Evolutionary conservation across 2,113 vertebrate species (phyloP), one percentile per base, ranked within the genome.

Genomic region (Arizona elegans): DNA sequence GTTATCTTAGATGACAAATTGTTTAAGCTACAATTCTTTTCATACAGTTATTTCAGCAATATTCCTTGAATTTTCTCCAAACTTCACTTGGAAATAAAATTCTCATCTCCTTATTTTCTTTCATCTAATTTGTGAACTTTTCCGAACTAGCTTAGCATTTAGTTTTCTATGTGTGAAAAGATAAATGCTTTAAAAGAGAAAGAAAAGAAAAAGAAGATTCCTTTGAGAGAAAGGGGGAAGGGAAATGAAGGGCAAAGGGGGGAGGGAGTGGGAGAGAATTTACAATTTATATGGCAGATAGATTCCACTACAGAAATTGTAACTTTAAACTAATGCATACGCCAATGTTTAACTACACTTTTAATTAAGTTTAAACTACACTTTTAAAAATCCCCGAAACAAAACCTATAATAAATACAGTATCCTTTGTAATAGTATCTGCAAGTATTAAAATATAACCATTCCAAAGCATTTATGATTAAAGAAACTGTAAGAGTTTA

Each of bases 401-500:
- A 75, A 75, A 81, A 43, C 17, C 8, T 81, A 19, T 81, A 81
- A 43, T 43, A 81, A 81, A 81, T 56, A 89, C 9, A 58, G n/a
- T 55, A 92, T 15, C 59, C 21, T n/a, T 91, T 92, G 17, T 90
- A 93, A 75, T 91, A 92, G 1, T 91, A 65, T 90, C 86, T 58
- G 92, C 43, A 92, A 87, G 26, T 93, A 93, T 10, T 86, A 59
- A 89, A 55, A 58, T 38, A 33, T 43, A 23, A 89, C 55, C 56
- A 19, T 56, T 58, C 55, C 33, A 0, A 87, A 29, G 24, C 81
- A 12, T 89, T 33, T 93, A 92, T 87, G 94, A 94, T 92, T 47
- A 95, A 94, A 93, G 47, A 0, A 88, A 95, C 92, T 91, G 86
- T 6, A 87, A 92, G 88, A 58, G 55, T 54, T 94, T 95, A 62